Percentiles rank a stretch among this genome's conserved stretches.
Evolutionary conservation across 2,888 invertebrate genomes (phyloP).

Genomic region (Miltochrista miniata): DNA sequence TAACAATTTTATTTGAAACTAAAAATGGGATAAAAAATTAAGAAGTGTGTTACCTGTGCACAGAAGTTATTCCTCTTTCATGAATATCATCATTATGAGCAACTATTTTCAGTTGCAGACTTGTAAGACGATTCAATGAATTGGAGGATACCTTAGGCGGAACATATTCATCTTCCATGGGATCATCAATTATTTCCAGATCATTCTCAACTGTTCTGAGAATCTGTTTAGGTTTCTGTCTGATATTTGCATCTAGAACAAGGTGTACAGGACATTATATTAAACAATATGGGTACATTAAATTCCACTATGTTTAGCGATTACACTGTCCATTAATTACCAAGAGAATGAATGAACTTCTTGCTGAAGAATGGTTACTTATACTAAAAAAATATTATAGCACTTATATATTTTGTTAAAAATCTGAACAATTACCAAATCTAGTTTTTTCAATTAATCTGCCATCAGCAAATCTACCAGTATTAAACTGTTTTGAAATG

Average conservation of each 20-base stretch:
- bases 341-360: too few species aligned
- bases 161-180: conserved; percentile 63
- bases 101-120: conserved; percentile 72
- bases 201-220: conserved; percentile 77
- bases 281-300: too few species aligned
- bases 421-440: conserved; percentile 40
- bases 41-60: conserved; percentile 45
- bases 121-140: conserved; percentile 59
- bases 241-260: conserved; percentile 13
- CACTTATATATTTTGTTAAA: neutral
- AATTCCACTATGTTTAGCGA: neutral
- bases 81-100: conserved; percentile 67
- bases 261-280: neutral
- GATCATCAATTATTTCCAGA: conserved; percentile 70
- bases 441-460: conserved; percentile 52
- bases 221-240: conserved; percentile 61
- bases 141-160: conserved; percentile 41
- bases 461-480: conserved; percentile 43
- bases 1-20: too few species aligned
- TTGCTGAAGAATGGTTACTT: too few species aligned
- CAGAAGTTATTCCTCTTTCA: conserved; percentile 42
- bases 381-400: too few species aligned
- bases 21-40: neutral
- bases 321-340: too few species aligned
- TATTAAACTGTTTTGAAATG: neutral